Conservation (phyloP, 2,113 vertebrate species). For the Calonectris borealis region DNA sequence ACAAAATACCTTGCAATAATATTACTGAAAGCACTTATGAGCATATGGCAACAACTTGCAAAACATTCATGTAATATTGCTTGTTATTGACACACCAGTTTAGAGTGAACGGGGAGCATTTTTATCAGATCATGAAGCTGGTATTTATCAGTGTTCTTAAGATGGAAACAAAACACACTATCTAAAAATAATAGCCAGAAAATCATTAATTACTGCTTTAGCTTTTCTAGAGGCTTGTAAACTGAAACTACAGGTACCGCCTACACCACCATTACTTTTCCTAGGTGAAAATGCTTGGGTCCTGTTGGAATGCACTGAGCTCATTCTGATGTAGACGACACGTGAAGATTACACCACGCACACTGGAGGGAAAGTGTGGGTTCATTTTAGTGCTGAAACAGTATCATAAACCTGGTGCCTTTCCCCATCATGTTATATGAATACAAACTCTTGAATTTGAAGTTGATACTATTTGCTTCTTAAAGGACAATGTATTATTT, state of each 20-base stretch:
- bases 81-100: not conserved
- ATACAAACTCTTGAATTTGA: not conserved
- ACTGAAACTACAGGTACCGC: not conserved
- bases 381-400: not conserved
- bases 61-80: not conserved
- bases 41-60: not conserved
- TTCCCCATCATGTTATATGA: not conserved
- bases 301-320: not conserved
- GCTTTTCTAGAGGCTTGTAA: not conserved
- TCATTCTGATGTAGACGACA: not conserved
- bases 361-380: not conserved
- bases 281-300: not conserved
- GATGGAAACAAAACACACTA: not conserved
- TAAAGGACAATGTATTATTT: not conserved
- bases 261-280: not conserved
- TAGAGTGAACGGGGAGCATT: not conserved
- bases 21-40: not conserved
- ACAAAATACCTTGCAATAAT: not conserved
- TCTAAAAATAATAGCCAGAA: not conserved
- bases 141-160: not conserved
- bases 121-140: not conserved
- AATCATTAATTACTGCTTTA: not conserved
- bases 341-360: not conserved
- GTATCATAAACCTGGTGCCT: not conserved
- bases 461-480: not conserved